A percentile compares a stretch with the other conserved stretches of the same genome.
Conservation (phyloP, 2,113 vertebrate genomes). For the Zosterops japonicus region DNA sequence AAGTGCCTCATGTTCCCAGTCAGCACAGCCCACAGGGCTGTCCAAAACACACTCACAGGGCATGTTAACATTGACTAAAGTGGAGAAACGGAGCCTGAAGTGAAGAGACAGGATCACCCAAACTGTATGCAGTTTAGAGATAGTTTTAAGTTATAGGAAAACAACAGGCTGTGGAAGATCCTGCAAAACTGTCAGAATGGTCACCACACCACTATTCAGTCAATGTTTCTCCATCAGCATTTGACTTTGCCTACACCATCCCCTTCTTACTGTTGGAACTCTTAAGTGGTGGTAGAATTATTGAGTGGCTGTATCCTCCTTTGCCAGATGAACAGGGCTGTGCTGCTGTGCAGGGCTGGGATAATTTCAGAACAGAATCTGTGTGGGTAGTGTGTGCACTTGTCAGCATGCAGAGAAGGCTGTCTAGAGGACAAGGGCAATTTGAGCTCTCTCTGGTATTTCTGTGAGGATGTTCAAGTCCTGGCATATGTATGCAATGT, state of each 20-base stretch:
- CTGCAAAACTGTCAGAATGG: not conserved
- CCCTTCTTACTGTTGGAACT: not conserved
- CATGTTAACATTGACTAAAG: not conserved
- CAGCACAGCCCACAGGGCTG: not conserved
- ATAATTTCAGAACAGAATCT: not conserved
- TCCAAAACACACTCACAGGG: not conserved
- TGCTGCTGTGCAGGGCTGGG: not conserved
- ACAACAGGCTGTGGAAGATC: not conserved
- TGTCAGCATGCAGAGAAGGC: not conserved
- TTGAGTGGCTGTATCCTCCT: not conserved
- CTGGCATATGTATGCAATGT: rapidly evolving
- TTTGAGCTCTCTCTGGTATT: not conserved
- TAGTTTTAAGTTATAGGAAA: not conserved
- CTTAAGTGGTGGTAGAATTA: not conserved
- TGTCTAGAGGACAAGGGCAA: not conserved
- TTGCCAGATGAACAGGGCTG: not conserved
- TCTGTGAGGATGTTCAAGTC: not conserved
- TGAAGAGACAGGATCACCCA: not conserved
- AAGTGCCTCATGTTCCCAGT: not conserved
- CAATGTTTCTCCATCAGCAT: not conserved
- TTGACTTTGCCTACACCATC: not conserved
- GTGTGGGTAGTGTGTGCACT: not conserved
- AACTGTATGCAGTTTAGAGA: not conserved
- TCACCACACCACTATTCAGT: not conserved
- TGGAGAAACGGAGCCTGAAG: not conserved